phyloP scores from a whole-genome alignment of 2,888 invertebrate species.

The Chymomyza caudatula region DNA sequence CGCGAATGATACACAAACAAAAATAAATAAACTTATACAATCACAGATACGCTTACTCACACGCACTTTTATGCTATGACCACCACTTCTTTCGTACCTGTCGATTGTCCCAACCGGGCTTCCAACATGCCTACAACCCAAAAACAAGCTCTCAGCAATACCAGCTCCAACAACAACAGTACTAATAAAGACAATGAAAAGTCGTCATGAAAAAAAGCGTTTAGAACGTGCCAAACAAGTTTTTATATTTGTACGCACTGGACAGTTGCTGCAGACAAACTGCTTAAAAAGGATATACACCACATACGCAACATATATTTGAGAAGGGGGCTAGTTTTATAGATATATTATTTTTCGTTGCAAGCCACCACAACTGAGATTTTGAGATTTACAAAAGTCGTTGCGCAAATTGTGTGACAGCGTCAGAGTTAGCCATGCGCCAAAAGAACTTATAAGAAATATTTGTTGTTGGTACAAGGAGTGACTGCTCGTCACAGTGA shows the following conservation, averaged over 20 bases:
- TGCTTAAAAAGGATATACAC: constrained; percentile 59
- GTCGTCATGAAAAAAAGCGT: constrained; percentile 37
- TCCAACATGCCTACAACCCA: constrained; percentile 41
- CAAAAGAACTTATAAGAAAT: constrained; percentile 55
- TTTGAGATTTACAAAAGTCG: constrained; percentile 21
- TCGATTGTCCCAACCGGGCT: constrained; percentile 51
- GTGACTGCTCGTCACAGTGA: constrained; percentile 14
- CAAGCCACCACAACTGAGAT: constrained; percentile 45
- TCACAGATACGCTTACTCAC: constrained; percentile 10
- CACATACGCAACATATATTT: constrained; percentile 17
- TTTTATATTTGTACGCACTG: constrained; percentile 44
- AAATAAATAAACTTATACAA: constrained; percentile 2
- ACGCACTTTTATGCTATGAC: neutral
- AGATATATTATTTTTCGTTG: constrained; percentile 32
- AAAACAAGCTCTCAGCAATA: constrained; percentile 49
- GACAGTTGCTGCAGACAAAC: constrained; percentile 10
- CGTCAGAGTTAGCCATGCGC: neutral
- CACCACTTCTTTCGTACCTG: constrained; percentile 46
- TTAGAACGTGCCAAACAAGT: constrained; percentile 70
- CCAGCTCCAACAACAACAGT: constrained; percentile 24
- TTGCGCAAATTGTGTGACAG: constrained; percentile 36
- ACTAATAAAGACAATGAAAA: constrained; percentile 31
- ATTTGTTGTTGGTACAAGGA: constrained; percentile 15
- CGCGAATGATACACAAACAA: neutral
- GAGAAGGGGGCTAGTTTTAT: constrained; percentile 22